These are phyloP conservation scores for Lycopodina hypogea DNA, from an alignment of 37 sponge, comb jelly and placozoan species.

Conservation along the genomic window DNA sequence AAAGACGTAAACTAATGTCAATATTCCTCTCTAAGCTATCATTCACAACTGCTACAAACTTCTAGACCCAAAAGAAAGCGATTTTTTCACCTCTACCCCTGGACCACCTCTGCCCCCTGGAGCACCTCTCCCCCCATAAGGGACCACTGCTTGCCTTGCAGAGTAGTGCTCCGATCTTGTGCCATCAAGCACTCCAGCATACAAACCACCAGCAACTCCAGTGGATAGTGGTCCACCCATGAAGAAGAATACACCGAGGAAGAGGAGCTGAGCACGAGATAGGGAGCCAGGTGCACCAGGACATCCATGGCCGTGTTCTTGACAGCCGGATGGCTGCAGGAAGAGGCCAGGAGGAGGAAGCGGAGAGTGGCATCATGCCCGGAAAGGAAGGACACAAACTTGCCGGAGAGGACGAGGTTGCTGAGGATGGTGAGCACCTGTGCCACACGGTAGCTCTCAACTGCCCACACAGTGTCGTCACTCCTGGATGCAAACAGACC, in stretches of 20 bases:
- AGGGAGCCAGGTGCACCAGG: conserved; percentile 29
- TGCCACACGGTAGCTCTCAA: conserved; percentile 33
- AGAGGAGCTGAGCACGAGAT: background rate
- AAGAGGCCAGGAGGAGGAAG: conserved; percentile 31
- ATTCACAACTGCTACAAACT: no score
- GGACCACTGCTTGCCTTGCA: conserved; percentile 33
- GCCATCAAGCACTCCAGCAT: conserved; percentile 35
- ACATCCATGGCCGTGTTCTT: conserved; percentile 18
- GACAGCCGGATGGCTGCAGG: conserved; percentile 16
- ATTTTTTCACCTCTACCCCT: no score
- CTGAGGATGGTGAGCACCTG: conserved; percentile 52
- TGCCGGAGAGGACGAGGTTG: conserved; percentile 34
- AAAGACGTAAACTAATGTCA: no score
- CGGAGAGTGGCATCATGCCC: background rate
- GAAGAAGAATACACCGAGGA: background rate
- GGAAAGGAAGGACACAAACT: background rate
- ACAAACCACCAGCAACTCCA: conserved; percentile 9
- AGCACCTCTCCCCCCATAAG: no score
- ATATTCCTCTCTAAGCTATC: no score
- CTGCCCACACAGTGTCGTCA: background rate
- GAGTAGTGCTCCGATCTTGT: conserved; percentile 9
- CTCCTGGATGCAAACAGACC: conserved; percentile 9
- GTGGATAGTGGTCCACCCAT: background rate
- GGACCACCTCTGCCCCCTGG: no score
- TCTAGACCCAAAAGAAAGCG: no score